Evolutionary conservation across 2,113 vertebrate genomes (phyloP).

Genomic region (Triplophysa tibetana): DNA sequence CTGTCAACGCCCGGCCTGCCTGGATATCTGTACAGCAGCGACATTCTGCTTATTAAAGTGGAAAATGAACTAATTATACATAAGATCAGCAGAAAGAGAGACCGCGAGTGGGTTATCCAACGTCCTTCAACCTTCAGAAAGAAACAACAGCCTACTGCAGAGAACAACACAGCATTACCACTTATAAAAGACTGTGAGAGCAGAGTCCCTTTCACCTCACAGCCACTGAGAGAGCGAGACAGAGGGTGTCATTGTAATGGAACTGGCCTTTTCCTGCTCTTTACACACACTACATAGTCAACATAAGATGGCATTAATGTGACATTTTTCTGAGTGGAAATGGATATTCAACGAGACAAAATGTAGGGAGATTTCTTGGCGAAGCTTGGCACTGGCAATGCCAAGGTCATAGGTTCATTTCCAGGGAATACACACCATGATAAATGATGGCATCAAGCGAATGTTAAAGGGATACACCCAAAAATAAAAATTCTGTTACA

Average conservation of each 20-base stretch:
- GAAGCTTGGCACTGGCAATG: no score
- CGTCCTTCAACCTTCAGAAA: constrained; percentile 56
- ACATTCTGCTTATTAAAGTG: constrained; percentile 61
- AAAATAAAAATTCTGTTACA: no score
- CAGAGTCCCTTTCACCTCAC: constrained; percentile 42
- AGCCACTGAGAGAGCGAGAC: neutral
- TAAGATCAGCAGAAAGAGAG: constrained; percentile 41
- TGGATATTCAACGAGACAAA: neutral
- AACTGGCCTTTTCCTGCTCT: neutral
- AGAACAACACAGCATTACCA: constrained; percentile 49
- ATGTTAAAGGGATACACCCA: no score
- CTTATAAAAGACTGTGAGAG: constrained; percentile 54
- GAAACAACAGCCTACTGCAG: constrained; percentile 48
- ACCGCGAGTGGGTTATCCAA: constrained; percentile 30
- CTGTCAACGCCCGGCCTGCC: constrained; percentile 38
- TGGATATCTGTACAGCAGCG: constrained; percentile 45
- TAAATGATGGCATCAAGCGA: no score
- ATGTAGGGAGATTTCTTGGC: no score
- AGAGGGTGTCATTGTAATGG: neutral
- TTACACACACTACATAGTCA: neutral
- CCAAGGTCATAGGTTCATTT: no score
- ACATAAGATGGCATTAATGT: neutral
- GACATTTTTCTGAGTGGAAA: neutral
- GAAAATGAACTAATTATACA: constrained; percentile 61
- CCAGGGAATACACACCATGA: no score